phyloP scores from a whole-genome alignment of 2,888 invertebrate genomes.

The Heterodera filipjevi region DNA sequence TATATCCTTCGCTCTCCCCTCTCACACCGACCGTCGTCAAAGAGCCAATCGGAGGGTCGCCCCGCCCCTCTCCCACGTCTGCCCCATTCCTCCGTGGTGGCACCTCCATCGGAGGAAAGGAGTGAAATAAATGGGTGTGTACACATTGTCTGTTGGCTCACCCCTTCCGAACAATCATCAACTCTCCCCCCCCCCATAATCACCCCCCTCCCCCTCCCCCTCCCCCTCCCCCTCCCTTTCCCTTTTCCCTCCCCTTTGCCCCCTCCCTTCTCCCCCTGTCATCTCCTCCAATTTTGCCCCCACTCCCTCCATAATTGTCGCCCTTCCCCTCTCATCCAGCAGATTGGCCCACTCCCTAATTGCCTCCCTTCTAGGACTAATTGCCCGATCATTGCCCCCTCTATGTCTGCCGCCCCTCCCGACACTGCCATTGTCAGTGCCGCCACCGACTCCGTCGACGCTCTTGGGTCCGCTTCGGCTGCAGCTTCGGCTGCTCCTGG shows the following conservation, averaged over 20 bases:
- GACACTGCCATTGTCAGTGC: neutral
- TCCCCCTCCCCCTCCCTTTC: too few relatives aligned
- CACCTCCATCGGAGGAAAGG: neutral
- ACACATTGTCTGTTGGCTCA: neutral
- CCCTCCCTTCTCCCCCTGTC: neutral
- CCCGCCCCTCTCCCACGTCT: slow-evolving; percentile 4
- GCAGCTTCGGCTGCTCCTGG: neutral
- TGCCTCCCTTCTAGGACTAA: slow-evolving; percentile 19
- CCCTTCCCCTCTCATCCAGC: slow-evolving; percentile 3
- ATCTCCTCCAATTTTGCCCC: neutral
- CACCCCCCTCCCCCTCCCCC: neutral
- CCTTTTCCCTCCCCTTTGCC: neutral
- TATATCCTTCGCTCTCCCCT: neutral
- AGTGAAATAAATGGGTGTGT: neutral
- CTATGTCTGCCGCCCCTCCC: slow-evolving; percentile 5
- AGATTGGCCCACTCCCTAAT: slow-evolving; percentile 14
- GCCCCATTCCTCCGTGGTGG: slow-evolving; percentile 3
- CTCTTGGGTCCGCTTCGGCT: neutral
- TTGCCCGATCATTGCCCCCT: slow-evolving; percentile 19
- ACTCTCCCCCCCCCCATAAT: neutral
- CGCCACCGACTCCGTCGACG: neutral
- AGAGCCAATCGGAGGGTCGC: slow-evolving; percentile 6
- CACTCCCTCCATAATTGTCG: neutral
- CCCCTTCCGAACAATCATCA: too few relatives aligned
- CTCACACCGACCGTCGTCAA: neutral